Conservation (phyloP, 2,113 vertebrate species). For the Ailuropoda melanoleuca region DNA sequence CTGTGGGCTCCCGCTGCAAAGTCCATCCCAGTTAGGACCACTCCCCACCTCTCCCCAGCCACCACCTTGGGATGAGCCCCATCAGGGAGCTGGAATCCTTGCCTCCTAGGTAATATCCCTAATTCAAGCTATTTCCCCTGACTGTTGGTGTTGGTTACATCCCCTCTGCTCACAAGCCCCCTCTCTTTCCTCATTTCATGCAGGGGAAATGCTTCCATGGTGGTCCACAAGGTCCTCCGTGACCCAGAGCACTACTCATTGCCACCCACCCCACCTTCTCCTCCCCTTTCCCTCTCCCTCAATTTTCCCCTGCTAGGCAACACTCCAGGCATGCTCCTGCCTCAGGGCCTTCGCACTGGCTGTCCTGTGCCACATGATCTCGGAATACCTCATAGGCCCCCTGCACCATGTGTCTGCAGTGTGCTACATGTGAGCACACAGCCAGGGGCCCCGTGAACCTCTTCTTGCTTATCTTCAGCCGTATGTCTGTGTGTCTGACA, state of each 20-base stretch:
- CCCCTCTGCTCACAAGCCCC: not conserved
- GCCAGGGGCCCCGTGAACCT: conserved; percentile 37
- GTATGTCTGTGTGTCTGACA: conserved; percentile 32
- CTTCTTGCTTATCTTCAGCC: conserved; percentile 66
- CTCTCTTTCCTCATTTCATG: not conserved
- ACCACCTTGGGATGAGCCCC: not conserved
- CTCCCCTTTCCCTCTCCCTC: fast-evolving
- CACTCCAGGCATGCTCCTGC: not conserved
- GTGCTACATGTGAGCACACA: not conserved
- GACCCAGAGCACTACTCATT: not conserved
- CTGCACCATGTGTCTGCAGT: not conserved
- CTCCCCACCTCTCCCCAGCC: not conserved
- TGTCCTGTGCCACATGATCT: not conserved
- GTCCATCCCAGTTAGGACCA: not conserved
- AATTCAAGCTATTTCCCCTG: not conserved
- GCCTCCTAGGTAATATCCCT: not conserved
- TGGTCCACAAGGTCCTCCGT: not conserved
- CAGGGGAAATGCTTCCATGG: not conserved
- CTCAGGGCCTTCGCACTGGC: not conserved
- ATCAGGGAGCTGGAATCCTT: not conserved
- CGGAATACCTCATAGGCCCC: not conserved
- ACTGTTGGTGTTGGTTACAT: not conserved
- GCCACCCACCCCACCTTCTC: not conserved
- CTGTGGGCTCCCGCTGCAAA: not conserved
- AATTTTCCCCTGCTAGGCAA: not conserved